Base-by-base conservation (phyloP, 35 echinoderm and acorn worm genomes). In the Ophioderma brevispina region DNA sequence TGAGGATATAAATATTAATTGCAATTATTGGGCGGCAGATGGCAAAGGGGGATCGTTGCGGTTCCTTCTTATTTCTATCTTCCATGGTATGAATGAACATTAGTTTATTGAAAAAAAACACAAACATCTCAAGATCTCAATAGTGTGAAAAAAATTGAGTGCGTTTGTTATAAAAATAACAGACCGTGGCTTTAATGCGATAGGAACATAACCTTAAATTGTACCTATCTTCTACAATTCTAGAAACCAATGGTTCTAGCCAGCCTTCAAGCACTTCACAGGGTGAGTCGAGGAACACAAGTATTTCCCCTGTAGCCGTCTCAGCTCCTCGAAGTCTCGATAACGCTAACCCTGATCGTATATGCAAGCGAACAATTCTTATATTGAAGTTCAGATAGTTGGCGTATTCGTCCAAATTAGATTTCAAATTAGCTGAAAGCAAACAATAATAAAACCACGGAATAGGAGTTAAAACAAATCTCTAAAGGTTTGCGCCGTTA, bases 281-380 rank as follows among this genome's bases (percentile, higher is more conserved):
- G 39, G 95, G 96, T 37, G 96, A 95, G 50, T 98, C 96, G 34
- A 98, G 88, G 52, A 98, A 98, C 38, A 93, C 94, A 11, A 98
- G 55, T 0, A 98, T 90, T 14, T 92, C 90, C 21, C 93, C 94
- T 63, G 52, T 92, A n/a, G 88, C 89, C 13, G 88, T 85, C 41
- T 87, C 78, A 0, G 95, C 89, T 31, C 93, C 96, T 17, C 56
- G 46, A 79, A 98, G 88, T 37, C 96, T 88, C 0, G 96, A 93
- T 55, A 89, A 32, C 33, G 92, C 89, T 21, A 98, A 49, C 0
- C 96, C 96, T 2, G 87, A 76, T n/a, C 96, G 90, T 56, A 88
- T 75, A 1, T 70, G 36, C 30, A 90, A 84, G 5, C 76, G 89
- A 17, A 77, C 30, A 15, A 97, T 79, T 37, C 83, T 40, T 17